Evolutionary conservation across 2,888 invertebrate species (phyloP).

Genomic region (Rhagonycha fulva): DNA sequence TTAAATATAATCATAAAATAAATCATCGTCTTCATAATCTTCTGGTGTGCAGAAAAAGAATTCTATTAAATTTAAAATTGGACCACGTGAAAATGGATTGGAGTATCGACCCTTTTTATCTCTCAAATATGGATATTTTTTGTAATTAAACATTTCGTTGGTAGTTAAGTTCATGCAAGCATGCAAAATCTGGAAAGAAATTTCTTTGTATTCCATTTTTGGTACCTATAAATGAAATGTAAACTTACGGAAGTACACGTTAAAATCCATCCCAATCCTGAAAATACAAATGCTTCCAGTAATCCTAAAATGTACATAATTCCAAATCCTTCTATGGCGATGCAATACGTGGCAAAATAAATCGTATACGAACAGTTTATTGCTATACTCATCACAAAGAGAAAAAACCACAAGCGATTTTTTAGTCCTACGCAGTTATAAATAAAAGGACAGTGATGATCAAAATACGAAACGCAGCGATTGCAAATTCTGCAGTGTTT

Average conservation of each 20-base stretch:
- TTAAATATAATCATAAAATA: constrained; percentile 47
- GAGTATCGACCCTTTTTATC: constrained; percentile 87
- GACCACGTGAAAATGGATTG: constrained; percentile 91
- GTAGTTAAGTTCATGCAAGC: constrained; percentile 93
- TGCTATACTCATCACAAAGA: constrained; percentile 86
- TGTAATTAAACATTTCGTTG: constrained; percentile 94
- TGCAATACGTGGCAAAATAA: constrained; percentile 85
- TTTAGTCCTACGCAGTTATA: constrained; percentile 92
- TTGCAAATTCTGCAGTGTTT: constrained; percentile 94
- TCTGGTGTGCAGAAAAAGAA: constrained; percentile 87
- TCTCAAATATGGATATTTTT: constrained; percentile 85
- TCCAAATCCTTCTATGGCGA: constrained; percentile 84
- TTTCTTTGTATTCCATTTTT: background rate
- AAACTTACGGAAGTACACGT: constrained; percentile 82
- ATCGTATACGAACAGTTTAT: constrained; percentile 87
- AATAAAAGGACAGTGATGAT: constrained; percentile 95
- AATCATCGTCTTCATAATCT: constrained; percentile 71
- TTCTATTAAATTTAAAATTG: constrained; percentile 83
- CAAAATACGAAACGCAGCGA: constrained; percentile 77
- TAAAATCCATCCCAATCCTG: constrained; percentile 84
- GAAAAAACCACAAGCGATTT: constrained; percentile 92
- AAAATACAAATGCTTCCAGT: constrained; percentile 82
- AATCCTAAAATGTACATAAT: constrained; percentile 83
- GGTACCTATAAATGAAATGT: background rate
- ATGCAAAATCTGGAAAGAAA: constrained; percentile 73